phyloP scores from a whole-genome alignment of 2,113 vertebrate genomes.

The Marcusenius ussheri region DNA sequence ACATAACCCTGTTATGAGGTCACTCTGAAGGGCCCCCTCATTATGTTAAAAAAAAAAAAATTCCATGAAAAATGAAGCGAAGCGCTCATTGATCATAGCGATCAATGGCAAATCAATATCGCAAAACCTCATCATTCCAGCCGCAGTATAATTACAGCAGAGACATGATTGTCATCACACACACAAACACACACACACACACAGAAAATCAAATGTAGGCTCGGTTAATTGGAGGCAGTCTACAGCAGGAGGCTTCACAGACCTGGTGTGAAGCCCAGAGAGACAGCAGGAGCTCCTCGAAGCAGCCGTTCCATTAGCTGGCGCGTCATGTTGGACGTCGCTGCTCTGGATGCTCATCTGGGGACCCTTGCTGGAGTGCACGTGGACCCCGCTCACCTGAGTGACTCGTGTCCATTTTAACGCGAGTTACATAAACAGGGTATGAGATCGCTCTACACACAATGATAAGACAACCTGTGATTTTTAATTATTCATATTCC shows the following conservation, averaged over 20 bases:
- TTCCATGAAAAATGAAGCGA: conserved; percentile 62
- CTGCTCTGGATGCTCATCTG: conserved; percentile 42
- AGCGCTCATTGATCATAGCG: conserved; percentile 63
- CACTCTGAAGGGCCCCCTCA: conserved; percentile 41
- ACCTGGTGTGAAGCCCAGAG: conserved; percentile 49
- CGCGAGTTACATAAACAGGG: conserved; percentile 38
- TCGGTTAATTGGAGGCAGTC: conserved; percentile 59
- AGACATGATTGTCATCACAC: conserved; percentile 62
- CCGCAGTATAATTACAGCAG: conserved; percentile 61
- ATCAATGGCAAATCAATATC: conserved; percentile 67
- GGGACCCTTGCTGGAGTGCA: conserved; percentile 47
- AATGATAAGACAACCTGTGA: conserved; percentile 43
- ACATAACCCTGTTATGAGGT: conserved; percentile 42
- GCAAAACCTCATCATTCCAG: conserved; percentile 68
- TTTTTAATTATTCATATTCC: conserved; percentile 43
- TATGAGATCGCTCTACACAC: conserved; percentile 34
- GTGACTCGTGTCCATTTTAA: conserved; percentile 35
- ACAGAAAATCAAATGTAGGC: conserved; percentile 54
- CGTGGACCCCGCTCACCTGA: conserved; percentile 34
- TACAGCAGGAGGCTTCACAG: conserved; percentile 36
- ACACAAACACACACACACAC: not conserved
- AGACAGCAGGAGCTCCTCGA: conserved; percentile 38
- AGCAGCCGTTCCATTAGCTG: conserved; percentile 59
- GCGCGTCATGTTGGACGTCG: conserved; percentile 50
- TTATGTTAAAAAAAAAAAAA: conserved; percentile 39